Evolutionary conservation across 2,113 vertebrate genomes (phyloP).

Genomic region (Pionites leucogaster): DNA sequence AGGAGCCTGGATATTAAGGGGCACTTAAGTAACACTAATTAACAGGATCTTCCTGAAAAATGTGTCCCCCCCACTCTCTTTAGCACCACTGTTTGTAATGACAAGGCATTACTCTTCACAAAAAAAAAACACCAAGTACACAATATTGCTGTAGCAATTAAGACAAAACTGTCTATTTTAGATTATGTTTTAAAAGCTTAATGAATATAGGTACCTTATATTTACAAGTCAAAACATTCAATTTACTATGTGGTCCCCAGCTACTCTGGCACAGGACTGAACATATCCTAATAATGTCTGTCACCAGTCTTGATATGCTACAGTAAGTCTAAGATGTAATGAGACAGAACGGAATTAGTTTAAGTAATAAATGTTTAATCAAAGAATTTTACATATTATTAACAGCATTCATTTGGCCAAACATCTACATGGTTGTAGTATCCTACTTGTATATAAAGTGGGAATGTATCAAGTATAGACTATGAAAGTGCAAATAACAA

Average conservation of each 20-base stretch:
- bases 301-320: slow-evolving; percentile 10
- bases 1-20: neutral
- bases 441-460: slow-evolving; percentile 90
- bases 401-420: slow-evolving; percentile 93
- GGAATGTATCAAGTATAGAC: slow-evolving; percentile 99
- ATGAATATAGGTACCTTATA: neutral
- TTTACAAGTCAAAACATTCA: neutral
- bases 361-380: slow-evolving; percentile 89
- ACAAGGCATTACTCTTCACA: neutral
- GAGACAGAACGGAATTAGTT: slow-evolving; percentile 73
- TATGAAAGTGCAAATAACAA: slow-evolving; percentile 99
- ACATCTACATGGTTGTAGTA: slow-evolving; percentile 89
- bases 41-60: neutral
- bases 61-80: neutral
- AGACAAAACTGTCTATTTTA: neutral
- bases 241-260: neutral
- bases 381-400: slow-evolving; percentile 86
- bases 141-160: neutral
- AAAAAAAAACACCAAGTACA: neutral
- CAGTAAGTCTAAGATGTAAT: slow-evolving; percentile 52
- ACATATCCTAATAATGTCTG: neutral
- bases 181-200: neutral
- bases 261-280: neutral
- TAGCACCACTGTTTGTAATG: neutral
- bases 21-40: neutral